Conservation (phyloP, 2,797 vertebrate genomes). For the Tolypeutes matacus region DNA sequence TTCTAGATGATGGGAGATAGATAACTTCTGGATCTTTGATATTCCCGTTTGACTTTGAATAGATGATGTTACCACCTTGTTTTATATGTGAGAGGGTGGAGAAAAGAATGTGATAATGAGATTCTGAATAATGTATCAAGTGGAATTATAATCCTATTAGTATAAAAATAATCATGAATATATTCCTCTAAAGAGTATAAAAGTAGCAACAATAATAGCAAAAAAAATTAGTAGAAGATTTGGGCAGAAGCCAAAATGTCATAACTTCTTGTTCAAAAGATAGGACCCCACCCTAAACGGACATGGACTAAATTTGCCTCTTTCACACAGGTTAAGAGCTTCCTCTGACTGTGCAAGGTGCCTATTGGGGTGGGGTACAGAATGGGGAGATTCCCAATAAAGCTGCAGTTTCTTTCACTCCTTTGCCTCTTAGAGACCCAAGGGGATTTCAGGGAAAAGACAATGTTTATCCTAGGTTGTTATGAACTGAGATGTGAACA, state of each 20-base stretch:
- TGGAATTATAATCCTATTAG: slow-evolving; percentile 20
- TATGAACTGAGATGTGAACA: slow-evolving; percentile 25
- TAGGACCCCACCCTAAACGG: background rate
- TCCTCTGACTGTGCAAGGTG: background rate
- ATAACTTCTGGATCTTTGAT: background rate
- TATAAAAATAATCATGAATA: slow-evolving; percentile 35
- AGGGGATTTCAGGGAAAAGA: background rate
- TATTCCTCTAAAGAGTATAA: slow-evolving; percentile 11
- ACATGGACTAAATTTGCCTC: background rate
- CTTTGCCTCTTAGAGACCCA: background rate
- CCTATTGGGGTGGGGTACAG: background rate
- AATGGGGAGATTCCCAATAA: background rate
- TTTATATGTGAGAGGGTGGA: background rate
- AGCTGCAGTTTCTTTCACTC: background rate
- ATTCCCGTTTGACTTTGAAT: background rate
- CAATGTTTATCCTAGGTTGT: slow-evolving; percentile 22
- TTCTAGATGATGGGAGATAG: background rate
- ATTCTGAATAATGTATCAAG: background rate
- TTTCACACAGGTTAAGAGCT: background rate
- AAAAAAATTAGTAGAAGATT: background rate
- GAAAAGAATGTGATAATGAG: background rate
- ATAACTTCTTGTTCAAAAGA: background rate
- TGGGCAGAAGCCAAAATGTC: background rate
- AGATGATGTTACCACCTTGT: background rate
- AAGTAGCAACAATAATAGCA: background rate